Evolutionary conservation across 2,797 vertebrate species (phyloP), one percentile per base, ranked within the genome.

Genomic region (Enteromius treurensis): DNA sequence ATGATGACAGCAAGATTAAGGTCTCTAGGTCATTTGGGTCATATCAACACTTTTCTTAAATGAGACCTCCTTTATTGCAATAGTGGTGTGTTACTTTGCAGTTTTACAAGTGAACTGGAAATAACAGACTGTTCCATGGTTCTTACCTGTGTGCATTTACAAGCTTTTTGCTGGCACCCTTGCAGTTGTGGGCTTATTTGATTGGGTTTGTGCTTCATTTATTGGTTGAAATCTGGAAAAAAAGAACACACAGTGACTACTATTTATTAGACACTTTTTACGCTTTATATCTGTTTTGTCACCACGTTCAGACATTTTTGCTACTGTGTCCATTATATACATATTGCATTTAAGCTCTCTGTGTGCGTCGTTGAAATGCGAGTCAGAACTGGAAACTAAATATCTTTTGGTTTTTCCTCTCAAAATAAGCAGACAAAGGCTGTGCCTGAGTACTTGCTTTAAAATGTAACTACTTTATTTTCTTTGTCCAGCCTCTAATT

Each of bases 81-180:
- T 26, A 51, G 14, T 42, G 60, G 58, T 75, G 70, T 65, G 29
- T 82, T 76, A 45, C 21, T 65, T 47, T 53, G 32, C 55, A 34
- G 10, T 71, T 73, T 32, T 60, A 29, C 53, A 65, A 62, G 60
- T 67, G 47, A 29, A 51, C 71, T 71, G 53, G 26, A 62, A 71
- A 32, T 34, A 68, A 51, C 26, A 65, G 42, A 67, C 45, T 7
- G 21, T 76, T 34, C 26, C 29, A 15, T 65, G 40, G 42, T 47
- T 47, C 62, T 65, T 79, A 77, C 37, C 81, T 69, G 64, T 82
- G 81, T 77, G 49, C 49, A 19, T 77, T 81, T 42, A 67, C 42
- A 11, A 51, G 69, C 37, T 70, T n/a, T 58, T 62, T 53, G 49
- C 70, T 65, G n/a, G 58, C 77, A 83, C 78, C 15, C 60, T 45